A percentile compares a stretch with the other conserved stretches of the same genome.
Conservation (phyloP, 2,888 invertebrate species). For the Hyles lineata region DNA sequence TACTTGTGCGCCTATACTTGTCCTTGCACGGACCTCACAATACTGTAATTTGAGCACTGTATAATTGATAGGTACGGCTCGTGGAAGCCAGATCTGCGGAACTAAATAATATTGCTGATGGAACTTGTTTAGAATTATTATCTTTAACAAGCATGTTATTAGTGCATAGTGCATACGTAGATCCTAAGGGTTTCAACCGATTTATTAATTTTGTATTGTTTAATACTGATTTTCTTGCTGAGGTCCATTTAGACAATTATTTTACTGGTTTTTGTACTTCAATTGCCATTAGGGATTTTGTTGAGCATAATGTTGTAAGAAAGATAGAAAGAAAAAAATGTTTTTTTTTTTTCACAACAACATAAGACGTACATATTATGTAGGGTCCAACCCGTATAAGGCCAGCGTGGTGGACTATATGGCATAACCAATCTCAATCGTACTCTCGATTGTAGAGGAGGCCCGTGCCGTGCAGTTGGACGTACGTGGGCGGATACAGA, state of each 20-base stretch:
- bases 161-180: conserved; percentile 4
- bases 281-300: no score
- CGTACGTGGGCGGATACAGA: no score
- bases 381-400: no score
- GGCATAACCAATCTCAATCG: no score
- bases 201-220: neutral
- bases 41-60: conserved; percentile 28
- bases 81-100: conserved; percentile 23
- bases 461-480: no score
- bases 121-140: conserved; percentile 31
- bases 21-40: neutral
- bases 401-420: no score
- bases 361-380: no score
- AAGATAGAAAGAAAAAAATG: no score
- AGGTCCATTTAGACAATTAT: neutral
- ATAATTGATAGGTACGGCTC: conserved; percentile 25
- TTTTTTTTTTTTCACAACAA: no score
- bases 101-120: conserved; percentile 28
- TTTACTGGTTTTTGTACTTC: no score
- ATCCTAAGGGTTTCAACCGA: neutral
- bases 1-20: neutral
- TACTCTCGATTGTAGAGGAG: no score
- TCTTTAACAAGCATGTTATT: conserved; percentile 30
- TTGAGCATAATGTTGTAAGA: no score
- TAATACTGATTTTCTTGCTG: neutral